phyloP scores from a whole-genome alignment of 2,888 invertebrate genomes.

The Asteroscopus sphinx region DNA sequence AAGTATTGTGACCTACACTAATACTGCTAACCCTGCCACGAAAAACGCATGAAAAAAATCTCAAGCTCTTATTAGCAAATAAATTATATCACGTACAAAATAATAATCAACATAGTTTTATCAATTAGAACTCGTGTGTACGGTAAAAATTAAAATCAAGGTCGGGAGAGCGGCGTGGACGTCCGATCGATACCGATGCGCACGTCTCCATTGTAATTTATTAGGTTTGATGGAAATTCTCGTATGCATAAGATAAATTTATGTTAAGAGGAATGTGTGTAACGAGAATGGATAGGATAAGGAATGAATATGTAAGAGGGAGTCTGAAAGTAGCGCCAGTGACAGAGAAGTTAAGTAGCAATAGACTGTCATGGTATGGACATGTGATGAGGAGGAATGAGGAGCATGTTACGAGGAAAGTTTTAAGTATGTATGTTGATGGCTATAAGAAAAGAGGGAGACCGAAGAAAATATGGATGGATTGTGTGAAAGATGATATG shows the following conservation, averaged over 20 bases:
- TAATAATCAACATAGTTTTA: conserved; percentile 15
- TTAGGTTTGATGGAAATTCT: neutral
- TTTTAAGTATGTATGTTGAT: too few species aligned
- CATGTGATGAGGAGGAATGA: too few species aligned
- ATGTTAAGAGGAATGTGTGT: too few species aligned
- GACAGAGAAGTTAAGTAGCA: too few species aligned
- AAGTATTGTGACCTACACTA: neutral
- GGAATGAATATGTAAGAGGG: too few species aligned
- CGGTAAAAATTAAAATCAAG: conserved; percentile 47
- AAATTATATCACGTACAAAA: conserved; percentile 13
- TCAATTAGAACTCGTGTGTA: conserved; percentile 15
- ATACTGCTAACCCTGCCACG: neutral
- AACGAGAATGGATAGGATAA: too few species aligned
- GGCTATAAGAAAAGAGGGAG: too few species aligned
- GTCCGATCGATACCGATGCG: conserved; percentile 63
- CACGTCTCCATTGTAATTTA: conserved; percentile 59
- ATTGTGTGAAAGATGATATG: too few species aligned
- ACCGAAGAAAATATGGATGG: too few species aligned
- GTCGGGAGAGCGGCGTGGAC: conserved; percentile 62
- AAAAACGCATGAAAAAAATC: neutral
- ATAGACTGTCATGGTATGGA: too few species aligned
- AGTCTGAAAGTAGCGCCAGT: too few species aligned
- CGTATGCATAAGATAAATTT: neutral
- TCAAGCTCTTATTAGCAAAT: neutral
- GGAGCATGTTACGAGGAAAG: too few species aligned